Evolutionary conservation across 2,888 invertebrate species (phyloP).

Genomic region (Acanthococcus lagerstroemiae): DNA sequence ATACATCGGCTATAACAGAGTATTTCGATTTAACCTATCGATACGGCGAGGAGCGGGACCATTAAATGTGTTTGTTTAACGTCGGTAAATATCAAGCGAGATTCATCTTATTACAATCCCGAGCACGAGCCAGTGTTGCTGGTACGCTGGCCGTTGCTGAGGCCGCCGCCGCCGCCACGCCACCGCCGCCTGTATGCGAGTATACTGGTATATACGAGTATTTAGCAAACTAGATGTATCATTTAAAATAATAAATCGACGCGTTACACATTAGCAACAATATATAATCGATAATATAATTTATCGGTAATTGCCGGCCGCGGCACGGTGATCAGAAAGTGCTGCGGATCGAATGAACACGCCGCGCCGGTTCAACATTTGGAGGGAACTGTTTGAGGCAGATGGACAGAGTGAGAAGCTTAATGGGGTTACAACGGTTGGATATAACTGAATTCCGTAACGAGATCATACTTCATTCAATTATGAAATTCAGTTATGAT

Average conservation of each 20-base stretch:
- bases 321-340: background rate
- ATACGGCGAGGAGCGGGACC: background rate
- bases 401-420: no score
- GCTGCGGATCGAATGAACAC: no score
- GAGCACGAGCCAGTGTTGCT: background rate
- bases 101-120: background rate
- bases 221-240: background rate
- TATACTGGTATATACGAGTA: background rate
- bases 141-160: background rate
- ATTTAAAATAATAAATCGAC: conserved; percentile 20
- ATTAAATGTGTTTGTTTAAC: background rate
- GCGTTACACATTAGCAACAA: conserved; percentile 14
- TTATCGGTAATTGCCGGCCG: background rate
- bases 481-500: no score
- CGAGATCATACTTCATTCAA: no score
- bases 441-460: no score
- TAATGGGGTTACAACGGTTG: no score
- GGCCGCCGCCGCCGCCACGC: background rate
- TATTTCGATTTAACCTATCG: conserved; percentile 1
- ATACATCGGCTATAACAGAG: no score
- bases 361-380: no score
- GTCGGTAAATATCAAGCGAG: background rate
- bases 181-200: background rate
- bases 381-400: no score
- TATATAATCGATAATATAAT: background rate